Percentiles rank a stretch among this genome's conserved stretches.
These are phyloP conservation scores for Halcyon badia DNA, from an alignment of 2,797 vertebrate species.

Conservation along the genomic window DNA sequence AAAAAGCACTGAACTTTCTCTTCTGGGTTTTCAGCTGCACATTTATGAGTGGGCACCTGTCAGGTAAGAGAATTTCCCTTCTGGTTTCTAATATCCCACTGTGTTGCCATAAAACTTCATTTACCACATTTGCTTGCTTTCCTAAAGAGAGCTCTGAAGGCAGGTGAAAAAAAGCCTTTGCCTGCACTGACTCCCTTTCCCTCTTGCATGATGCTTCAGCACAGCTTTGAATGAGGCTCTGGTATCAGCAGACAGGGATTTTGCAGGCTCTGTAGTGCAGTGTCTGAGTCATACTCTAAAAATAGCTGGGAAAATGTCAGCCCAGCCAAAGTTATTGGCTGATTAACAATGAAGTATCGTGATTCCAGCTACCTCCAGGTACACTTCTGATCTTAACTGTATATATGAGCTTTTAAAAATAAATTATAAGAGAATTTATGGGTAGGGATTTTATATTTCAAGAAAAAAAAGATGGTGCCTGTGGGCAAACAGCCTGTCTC, in stretches of 20 bases:
- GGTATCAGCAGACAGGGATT: neutral
- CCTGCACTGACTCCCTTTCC: neutral
- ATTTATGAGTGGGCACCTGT: neutral
- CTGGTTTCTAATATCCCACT: neutral
- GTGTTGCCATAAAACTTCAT: accelerated
- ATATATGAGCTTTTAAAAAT: neutral
- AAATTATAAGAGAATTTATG: neutral
- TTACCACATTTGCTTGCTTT: neutral
- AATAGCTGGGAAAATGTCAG: conserved; percentile 68
- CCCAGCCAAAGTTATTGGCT: conserved; percentile 34
- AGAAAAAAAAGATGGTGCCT: neutral
- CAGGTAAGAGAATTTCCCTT: neutral
- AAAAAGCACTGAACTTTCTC: neutral
- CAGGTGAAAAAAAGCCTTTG: neutral
- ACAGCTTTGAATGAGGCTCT: neutral
- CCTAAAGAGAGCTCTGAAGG: neutral
- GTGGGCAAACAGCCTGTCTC: accelerated
- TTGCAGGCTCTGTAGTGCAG: neutral
- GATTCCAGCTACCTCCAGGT: neutral
- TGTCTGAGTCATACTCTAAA: conserved; percentile 71
- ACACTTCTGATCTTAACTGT: neutral
- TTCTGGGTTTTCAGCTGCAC: neutral
- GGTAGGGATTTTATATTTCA: neutral
- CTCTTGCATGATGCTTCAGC: neutral
- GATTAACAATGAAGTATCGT: conserved; percentile 12